These are phyloP conservation scores for Corella eumyota DNA, from an alignment of 23 tunicate species.

Conservation along the genomic window DNA sequence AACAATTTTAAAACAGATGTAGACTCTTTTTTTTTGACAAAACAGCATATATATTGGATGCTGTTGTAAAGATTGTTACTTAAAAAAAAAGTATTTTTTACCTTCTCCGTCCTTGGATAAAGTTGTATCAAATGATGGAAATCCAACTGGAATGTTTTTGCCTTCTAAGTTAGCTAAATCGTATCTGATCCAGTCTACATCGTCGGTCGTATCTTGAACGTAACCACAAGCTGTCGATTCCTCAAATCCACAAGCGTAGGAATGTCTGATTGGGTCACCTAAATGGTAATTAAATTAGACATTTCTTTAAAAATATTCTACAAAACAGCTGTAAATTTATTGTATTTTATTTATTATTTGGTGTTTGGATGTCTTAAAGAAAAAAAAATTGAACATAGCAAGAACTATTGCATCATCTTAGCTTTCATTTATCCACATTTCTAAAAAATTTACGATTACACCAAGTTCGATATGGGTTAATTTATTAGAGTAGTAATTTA, in stretches of 20 bases:
- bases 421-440: no score
- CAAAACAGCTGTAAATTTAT: neutral
- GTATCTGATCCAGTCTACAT: slow-evolving; percentile 46
- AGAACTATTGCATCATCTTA: no score
- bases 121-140: no score
- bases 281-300: neutral
- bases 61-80: no score
- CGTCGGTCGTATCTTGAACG: slow-evolving; percentile 57
- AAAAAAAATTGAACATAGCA: no score
- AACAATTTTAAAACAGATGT: no score
- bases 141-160: slow-evolving; percentile 12
- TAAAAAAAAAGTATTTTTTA: no score
- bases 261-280: slow-evolving; percentile 67
- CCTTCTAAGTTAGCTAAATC: slow-evolving; percentile 33
- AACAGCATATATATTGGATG: slow-evolving; percentile 33
- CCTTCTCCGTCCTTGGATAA: no score
- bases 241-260: slow-evolving; percentile 69
- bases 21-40: no score
- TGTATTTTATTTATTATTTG: neutral
- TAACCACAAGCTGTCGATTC: slow-evolving; percentile 69
- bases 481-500: neutral
- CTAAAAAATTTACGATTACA: no score
- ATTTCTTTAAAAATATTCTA: neutral
- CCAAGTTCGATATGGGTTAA: no score
- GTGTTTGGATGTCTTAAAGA: neutral